These are phyloP conservation scores for Jaculus jaculus DNA, from an alignment of 2,113 vertebrate species.

Conservation along the genomic window DNA sequence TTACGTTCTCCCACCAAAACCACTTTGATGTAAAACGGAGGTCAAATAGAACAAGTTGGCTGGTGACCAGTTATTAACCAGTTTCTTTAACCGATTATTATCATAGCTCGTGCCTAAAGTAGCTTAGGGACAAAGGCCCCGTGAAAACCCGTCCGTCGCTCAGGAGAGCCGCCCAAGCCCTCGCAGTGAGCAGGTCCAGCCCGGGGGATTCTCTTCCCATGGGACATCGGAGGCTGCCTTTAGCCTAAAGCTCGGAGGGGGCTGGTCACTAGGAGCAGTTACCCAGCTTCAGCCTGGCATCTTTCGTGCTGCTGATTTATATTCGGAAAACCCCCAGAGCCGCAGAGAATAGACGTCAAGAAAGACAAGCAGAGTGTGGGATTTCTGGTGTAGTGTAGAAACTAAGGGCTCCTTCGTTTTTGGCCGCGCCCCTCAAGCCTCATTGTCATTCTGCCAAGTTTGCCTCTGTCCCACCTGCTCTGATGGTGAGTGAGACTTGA, in stretches of 20 bases:
- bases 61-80: neutral
- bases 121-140: neutral
- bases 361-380: conserved; percentile 18
- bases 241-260: neutral
- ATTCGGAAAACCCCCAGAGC: conserved; percentile 14
- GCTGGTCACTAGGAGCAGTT: neutral
- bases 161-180: neutral
- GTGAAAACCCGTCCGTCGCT: neutral
- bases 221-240: neutral
- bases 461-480: neutral
- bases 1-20: neutral
- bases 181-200: neutral
- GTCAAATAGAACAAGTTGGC: neutral
- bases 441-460: neutral
- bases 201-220: neutral
- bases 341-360: neutral
- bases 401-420: neutral
- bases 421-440: too few species aligned
- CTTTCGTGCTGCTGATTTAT: conserved; percentile 3
- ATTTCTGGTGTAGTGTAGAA: conserved; percentile 11
- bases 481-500: neutral
- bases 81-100: neutral
- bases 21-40: neutral
- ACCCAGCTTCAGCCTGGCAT: neutral
- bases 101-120: conserved; percentile 4